Evolutionary conservation across 2,888 invertebrate genomes (phyloP), one percentile per base, ranked within the genome.

Genomic region (Melanostoma scalare): DNA sequence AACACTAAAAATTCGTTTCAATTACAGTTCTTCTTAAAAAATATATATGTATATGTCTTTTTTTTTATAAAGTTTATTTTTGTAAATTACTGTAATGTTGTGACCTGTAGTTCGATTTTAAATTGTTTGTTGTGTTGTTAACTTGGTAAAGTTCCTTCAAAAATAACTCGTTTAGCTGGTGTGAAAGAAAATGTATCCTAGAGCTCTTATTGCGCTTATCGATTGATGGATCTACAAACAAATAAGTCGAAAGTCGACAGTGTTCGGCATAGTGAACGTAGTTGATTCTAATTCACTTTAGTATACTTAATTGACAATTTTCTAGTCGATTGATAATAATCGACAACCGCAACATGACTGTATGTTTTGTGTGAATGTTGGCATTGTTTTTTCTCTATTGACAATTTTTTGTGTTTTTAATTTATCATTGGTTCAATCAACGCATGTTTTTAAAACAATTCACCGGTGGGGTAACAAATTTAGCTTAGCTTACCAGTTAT

Each of bases 1-100:
- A 74, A 74, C 44, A 74, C 84, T 84, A 78, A 65, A 85, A 85
- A 85, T 85, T 85, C 80, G 85, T 80, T 80, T 80, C 52, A 72
- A 79, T 85, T 78, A 72, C 40, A 80, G 71, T 75, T 75, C 68
- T 61, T 80, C 75, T 78, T 85, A 80, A 85, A 85, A 85, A 76
- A 85, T 85, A 76, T 76, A 42, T 50, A 36, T 71, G 60, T 48
- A 20, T 63, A 33, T 73, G 63, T 50, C 48, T 65, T 69, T 8
- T 30, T 58, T 53, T 42, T 42, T 61, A 6, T 40, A 44, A 30
- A 36, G 9, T 73, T 73, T 63, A 63, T 75, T 73, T 63, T 61
- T 79, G 75, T 84, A 79, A 75, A 84, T 84, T 84, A 79, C 79
- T 75, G 79, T 75, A 56, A 79, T 56, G 68, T 74, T 58, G 68